phyloP scores from a whole-genome alignment of 2,113 vertebrate species.

The Corythornis cristatus region DNA sequence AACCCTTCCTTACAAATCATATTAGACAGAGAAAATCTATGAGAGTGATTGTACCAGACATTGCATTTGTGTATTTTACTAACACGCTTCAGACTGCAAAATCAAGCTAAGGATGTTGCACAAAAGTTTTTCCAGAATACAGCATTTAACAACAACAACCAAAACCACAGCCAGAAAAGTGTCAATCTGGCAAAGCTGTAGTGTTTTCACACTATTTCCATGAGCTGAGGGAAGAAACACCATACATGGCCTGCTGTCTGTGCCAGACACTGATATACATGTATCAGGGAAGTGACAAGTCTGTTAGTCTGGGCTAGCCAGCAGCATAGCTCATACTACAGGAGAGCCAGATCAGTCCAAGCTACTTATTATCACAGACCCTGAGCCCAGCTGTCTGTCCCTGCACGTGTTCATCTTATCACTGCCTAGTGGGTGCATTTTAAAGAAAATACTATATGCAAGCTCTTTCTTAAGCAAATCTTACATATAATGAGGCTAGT shows the following conservation, averaged over 20 bases:
- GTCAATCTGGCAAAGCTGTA: neutral
- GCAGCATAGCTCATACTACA: neutral
- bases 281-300: neutral
- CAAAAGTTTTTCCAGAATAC: neutral
- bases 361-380: neutral
- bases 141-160: neutral
- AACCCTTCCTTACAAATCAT: neutral
- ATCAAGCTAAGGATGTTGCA: neutral
- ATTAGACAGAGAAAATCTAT: neutral
- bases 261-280: neutral
- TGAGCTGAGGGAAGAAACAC: neutral
- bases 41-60: neutral
- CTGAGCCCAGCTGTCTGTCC: neutral
- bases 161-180: neutral
- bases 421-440: neutral
- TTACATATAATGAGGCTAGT: fast-evolving
- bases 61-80: neutral
- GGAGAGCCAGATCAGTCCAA: neutral
- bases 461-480: neutral
- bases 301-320: neutral
- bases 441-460: neutral
- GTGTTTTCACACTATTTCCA: neutral
- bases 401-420: neutral
- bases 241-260: neutral
- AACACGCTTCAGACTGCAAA: neutral